These are phyloP conservation scores for Melanotaenia boesemani DNA, from an alignment of 2,797 vertebrate species.

Conservation along the genomic window DNA sequence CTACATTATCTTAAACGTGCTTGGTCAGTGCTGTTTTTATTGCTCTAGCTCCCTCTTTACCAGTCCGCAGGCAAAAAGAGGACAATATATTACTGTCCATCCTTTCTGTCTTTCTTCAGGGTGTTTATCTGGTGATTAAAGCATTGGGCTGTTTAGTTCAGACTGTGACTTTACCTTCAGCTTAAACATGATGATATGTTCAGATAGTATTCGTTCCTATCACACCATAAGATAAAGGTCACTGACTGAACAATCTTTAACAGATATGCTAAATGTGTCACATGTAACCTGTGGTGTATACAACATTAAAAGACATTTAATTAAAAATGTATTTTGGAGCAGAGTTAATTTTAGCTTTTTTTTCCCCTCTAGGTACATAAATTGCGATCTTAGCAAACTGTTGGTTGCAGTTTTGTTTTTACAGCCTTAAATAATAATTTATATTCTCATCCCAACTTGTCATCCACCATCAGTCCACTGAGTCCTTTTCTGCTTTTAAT, in stretches of 20 bases:
- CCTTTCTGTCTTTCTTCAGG: not conserved
- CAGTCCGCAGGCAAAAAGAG: not conserved
- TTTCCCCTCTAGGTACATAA: too few species aligned
- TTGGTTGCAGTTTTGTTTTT: too few species aligned
- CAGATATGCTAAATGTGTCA: not conserved
- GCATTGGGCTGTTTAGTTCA: not conserved
- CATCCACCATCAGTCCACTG: too few species aligned
- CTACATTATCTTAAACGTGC: constrained; percentile 8
- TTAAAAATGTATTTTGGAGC: not conserved
- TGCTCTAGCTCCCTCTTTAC: not conserved
- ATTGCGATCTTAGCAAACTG: too few species aligned
- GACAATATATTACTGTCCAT: not conserved
- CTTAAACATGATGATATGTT: not conserved
- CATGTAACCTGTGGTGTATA: not conserved
- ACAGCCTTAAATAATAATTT: too few species aligned
- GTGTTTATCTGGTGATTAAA: not conserved
- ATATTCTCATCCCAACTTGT: too few species aligned
- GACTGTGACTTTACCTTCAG: not conserved
- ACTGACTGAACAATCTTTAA: not conserved
- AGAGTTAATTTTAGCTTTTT: not conserved
- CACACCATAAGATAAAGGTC: not conserved
- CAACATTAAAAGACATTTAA: not conserved
- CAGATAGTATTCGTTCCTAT: not conserved
- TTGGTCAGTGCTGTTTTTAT: not conserved
- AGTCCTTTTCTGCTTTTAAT: too few species aligned